Conservation (phyloP, 2,888 invertebrate genomes). For the Dione vanillae region DNA sequence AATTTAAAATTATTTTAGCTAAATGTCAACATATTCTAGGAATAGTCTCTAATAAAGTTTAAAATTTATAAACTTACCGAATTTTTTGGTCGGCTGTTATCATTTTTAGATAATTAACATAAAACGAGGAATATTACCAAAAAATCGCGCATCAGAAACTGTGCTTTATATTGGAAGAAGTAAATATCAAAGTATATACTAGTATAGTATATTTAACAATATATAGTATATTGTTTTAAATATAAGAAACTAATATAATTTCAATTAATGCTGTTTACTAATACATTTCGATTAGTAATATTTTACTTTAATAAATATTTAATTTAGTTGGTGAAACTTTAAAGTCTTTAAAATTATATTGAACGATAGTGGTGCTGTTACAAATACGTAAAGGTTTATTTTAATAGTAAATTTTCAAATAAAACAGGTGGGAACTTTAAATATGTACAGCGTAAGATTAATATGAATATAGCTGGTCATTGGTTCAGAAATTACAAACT, state of each 20-base stretch:
- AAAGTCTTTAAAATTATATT: neutral
- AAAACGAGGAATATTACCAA: neutral
- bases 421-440: no score
- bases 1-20: neutral
- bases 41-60: conserved; percentile 16
- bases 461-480: no score
- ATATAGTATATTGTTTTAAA: no score
- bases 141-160: no score
- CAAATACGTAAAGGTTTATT: no score
- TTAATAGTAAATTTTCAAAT: no score
- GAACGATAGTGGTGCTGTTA: no score
- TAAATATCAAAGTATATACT: no score
- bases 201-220: no score
- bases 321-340: neutral
- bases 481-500: no score
- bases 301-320: neutral
- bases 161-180: no score
- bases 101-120: neutral
- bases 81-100: neutral
- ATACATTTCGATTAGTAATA: neutral
- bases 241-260: neutral
- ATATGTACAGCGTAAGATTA: no score
- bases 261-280: neutral
- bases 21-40: neutral
- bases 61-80: neutral